These are phyloP conservation scores for Leptinotarsa texana DNA, from an alignment of 1,140 invertebrate species.

Conservation along the genomic window DNA sequence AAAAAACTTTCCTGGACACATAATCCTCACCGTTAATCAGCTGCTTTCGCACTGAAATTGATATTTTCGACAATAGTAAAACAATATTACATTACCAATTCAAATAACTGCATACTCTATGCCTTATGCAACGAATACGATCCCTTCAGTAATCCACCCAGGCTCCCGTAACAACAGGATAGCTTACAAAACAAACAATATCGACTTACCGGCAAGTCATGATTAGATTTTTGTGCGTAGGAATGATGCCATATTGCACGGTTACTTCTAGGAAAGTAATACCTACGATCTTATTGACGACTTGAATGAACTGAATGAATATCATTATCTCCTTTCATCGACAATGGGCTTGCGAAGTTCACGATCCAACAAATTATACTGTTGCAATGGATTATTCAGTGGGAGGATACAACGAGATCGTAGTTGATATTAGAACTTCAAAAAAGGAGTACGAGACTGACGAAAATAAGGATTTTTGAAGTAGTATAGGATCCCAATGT, in stretches of 20 bases:
- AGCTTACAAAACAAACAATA: constrained; percentile 6
- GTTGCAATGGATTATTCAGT: not conserved
- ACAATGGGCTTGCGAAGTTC: constrained; percentile 1
- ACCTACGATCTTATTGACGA: constrained; percentile 5
- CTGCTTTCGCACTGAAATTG: too few species aligned
- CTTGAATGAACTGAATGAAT: constrained; percentile 8
- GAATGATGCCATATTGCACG: not conserved
- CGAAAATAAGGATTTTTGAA: too few species aligned
- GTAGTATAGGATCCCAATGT: too few species aligned
- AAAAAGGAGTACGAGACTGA: too few species aligned
- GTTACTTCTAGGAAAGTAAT: constrained; percentile 8
- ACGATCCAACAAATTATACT: constrained; percentile 8
- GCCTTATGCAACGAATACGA: not conserved
- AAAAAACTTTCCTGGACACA: too few species aligned
- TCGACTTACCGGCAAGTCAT: constrained; percentile 5
- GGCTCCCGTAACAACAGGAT: constrained; percentile 1
- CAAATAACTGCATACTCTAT: too few species aligned
- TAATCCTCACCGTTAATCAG: too few species aligned
- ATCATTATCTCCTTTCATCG: constrained; percentile 6
- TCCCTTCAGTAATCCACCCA: not conserved
- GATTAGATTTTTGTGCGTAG: constrained; percentile 6
- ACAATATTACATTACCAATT: too few species aligned
- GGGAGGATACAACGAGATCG: not conserved
- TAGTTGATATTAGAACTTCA: too few species aligned
- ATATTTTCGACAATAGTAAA: too few species aligned